phyloP scores from a whole-genome alignment of 37 sponge, comb jelly and placozoan genomes.

The Ephydatia muelleri region DNA sequence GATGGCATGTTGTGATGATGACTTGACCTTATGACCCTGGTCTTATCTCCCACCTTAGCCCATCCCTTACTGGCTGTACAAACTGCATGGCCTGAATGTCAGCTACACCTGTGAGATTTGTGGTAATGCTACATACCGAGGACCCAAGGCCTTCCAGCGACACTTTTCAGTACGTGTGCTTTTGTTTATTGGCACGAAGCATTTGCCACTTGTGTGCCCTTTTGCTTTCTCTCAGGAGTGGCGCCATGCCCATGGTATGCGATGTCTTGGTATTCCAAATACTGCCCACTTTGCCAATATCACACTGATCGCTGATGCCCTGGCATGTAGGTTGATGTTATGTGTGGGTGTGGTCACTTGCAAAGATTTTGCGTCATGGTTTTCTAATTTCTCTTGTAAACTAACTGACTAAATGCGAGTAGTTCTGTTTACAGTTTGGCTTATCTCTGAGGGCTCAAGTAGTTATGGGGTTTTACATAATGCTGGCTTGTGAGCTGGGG shows the following conservation, averaged over 20 bases:
- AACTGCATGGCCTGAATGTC: constrained; percentile 97
- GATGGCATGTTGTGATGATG: background rate
- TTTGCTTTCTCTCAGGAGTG: constrained; percentile 70
- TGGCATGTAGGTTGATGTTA: constrained; percentile 59
- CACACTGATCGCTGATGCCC: constrained; percentile 88
- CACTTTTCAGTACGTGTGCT: constrained; percentile 89
- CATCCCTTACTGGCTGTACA: constrained; percentile 99
- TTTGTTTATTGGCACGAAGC: background rate
- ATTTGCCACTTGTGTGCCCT: background rate
- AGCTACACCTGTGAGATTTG: constrained; percentile 97
- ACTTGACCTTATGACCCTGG: background rate
- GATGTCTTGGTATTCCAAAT: constrained; percentile 98
- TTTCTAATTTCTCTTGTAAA: too few relatives aligned
- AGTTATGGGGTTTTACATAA: too few relatives aligned
- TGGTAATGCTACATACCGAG: constrained; percentile 90
- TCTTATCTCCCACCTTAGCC: constrained; percentile 52
- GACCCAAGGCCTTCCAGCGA: constrained; percentile 97
- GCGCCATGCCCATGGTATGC: constrained; percentile 99
- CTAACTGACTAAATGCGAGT: too few relatives aligned
- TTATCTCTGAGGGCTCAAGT: too few relatives aligned
- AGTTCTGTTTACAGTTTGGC: too few relatives aligned
- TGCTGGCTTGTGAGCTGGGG: too few relatives aligned
- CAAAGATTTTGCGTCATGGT: too few relatives aligned
- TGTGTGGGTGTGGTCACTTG: too few relatives aligned
- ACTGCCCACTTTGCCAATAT: constrained; percentile 99